Conservation (phyloP, 2,888 invertebrate species). For the Rotaria sp. region DNA sequence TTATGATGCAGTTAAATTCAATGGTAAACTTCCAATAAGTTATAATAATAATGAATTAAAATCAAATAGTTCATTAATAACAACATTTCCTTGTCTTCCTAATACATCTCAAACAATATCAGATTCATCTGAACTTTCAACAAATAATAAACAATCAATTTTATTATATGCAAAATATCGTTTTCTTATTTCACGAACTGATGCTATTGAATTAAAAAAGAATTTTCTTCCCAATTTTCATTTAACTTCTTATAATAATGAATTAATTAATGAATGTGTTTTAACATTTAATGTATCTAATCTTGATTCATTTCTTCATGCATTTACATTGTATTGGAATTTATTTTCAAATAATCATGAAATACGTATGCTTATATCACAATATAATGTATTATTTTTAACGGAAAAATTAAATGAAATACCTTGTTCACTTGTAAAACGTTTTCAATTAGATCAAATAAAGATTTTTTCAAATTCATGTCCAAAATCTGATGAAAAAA, state of each 20-base stretch:
- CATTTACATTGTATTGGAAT: not conserved
- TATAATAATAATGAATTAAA: not conserved
- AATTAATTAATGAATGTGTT: not conserved
- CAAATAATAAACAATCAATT: not conserved
- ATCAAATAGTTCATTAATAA: not conserved
- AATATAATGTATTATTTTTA: not conserved
- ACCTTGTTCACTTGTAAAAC: not conserved
- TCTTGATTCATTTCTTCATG: not conserved
- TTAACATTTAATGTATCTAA: not conserved
- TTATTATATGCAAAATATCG: not conserved
- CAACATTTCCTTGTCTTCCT: not conserved
- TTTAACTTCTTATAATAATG: not conserved
- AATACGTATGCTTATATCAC: not conserved
- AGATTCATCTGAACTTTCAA: no score
- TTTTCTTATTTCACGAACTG: not conserved
- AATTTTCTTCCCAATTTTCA: not conserved
- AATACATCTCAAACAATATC: no score
- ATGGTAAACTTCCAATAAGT: not conserved
- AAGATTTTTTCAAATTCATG: not conserved
- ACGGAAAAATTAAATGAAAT: not conserved
- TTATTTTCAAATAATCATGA: not conserved
- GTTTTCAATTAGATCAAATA: not conserved
- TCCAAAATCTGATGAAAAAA: not conserved
- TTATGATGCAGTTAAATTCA: not conserved
- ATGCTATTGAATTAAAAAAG: not conserved